Evolutionary conservation across 2,113 vertebrate genomes (phyloP).

Genomic region (human (Homo sapiens)): GRCh38 chr5:174568001-174568500

Average conservation of each 20-base stretch:
- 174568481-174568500: fast-evolving
- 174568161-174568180: fast-evolving
- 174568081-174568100: neutral
- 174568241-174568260: fast-evolving
- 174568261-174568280: no score
- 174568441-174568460: no score
- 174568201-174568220: neutral
- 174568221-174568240: no score
- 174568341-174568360: neutral
- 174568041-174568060: fast-evolving
- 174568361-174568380: fast-evolving
- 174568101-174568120: fast-evolving
- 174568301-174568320: neutral
- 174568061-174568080: neutral
- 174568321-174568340: no score
- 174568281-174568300: neutral
- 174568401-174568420: neutral
- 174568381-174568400: neutral
- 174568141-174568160: neutral
- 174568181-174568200: neutral
- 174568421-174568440: neutral
- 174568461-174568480: no score
- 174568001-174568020: neutral
- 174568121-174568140: no score
- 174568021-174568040: neutral